Conservation (phyloP, 2,888 invertebrate genomes). For the Rhabditoides inermis region DNA sequence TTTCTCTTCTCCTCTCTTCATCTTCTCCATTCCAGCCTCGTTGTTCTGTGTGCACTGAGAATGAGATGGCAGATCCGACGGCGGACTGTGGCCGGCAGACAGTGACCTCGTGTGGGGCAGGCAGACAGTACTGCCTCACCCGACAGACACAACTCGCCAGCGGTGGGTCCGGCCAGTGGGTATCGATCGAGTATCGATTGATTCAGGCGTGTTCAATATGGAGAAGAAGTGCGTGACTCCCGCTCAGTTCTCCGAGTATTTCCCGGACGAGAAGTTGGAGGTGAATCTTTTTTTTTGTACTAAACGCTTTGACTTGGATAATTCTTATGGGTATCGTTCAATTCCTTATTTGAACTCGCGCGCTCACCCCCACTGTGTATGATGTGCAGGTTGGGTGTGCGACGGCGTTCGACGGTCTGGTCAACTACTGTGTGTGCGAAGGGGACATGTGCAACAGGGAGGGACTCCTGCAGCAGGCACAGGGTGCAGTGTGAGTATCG, state of each 20-base stretch:
- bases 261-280: constrained; percentile 27
- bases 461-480: constrained; percentile 30
- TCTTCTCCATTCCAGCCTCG: constrained; percentile 3
- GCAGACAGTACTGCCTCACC: constrained; percentile 38
- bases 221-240: constrained; percentile 38
- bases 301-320: not conserved
- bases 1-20: not conserved
- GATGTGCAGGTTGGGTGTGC: too few relatives aligned
- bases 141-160: constrained; percentile 39
- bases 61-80: constrained; percentile 28
- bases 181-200: not conserved
- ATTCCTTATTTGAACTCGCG: too few relatives aligned
- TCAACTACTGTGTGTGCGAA: constrained; percentile 41
- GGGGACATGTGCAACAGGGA: constrained; percentile 32
- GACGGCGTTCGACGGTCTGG: constrained; percentile 35
- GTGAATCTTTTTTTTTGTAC: not conserved
- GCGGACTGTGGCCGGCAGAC: constrained; percentile 38
- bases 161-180: constrained; percentile 10
- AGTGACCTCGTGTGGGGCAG: too few relatives aligned
- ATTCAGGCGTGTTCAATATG: constrained; percentile 34
- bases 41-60: constrained; percentile 19
- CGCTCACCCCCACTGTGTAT: too few relatives aligned
- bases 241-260: constrained; percentile 24
- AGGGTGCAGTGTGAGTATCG: too few relatives aligned
- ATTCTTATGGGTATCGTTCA: too few relatives aligned